These are phyloP conservation scores for Wasmannia auropunctata DNA, from an alignment of 1,140 invertebrate genomes.

Conservation along the genomic window DNA sequence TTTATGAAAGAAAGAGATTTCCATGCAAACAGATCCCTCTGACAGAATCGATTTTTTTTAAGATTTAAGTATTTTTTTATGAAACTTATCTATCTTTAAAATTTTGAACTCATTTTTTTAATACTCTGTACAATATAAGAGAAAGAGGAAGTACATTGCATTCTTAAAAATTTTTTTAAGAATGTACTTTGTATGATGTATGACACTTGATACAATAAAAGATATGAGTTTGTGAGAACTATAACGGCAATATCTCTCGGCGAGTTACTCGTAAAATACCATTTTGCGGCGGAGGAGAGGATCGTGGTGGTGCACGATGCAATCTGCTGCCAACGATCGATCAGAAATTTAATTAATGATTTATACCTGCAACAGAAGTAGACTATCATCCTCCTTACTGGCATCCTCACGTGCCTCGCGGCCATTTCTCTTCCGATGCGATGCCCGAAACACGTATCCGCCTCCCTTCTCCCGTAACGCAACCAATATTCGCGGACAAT, in stretches of 20 bases:
- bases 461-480: background rate
- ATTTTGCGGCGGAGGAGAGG: background rate
- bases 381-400: background rate
- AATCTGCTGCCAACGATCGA: background rate
- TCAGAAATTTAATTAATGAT: slow-evolving; percentile 39
- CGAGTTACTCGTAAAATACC: background rate
- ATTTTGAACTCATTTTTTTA: background rate
- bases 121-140: background rate
- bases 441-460: background rate
- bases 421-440: background rate
- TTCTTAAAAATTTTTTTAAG: background rate
- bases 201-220: background rate
- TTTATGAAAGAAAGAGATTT: background rate
- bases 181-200: background rate
- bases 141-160: background rate
- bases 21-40: background rate
- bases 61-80: background rate
- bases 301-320: background rate
- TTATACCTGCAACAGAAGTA: background rate
- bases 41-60: background rate
- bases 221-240: no score
- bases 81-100: background rate
- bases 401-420: background rate
- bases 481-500: slow-evolving; percentile 31
- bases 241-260: background rate